Evolutionary conservation across 1,140 invertebrate species (phyloP).

Genomic region (Magallana angulata): DNA sequence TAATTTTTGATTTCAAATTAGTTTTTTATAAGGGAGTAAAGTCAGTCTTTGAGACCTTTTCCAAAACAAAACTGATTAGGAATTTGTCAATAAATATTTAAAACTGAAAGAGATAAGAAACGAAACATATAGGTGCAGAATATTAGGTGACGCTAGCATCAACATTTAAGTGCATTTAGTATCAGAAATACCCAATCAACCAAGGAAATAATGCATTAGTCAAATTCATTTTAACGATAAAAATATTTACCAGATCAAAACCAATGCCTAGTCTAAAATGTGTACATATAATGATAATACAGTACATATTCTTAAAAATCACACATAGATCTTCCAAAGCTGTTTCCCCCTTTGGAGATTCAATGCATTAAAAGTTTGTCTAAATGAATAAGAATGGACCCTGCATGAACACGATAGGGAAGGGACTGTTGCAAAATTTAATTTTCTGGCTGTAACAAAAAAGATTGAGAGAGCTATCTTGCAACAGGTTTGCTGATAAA

Average conservation of each 20-base stretch:
- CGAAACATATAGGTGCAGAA: neutral
- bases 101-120: neutral
- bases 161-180: neutral
- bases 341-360: no score
- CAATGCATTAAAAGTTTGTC: no score
- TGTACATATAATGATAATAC: neutral
- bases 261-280: constrained; percentile 13
- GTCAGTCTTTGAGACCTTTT: neutral
- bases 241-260: constrained; percentile 17
- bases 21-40: neutral
- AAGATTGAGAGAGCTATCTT: no score
- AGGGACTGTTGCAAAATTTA: no score
- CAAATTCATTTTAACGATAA: neutral
- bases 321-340: no score
- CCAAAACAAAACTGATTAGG: neutral
- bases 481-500: no score
- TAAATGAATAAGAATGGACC: no score
- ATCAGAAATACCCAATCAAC: neutral
- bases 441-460: no score
- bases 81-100: no score
- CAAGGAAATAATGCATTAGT: neutral
- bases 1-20: neutral
- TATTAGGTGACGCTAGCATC: neutral
- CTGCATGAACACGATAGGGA: no score
- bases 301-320: no score